Percentiles rank a stretch among this genome's conserved stretches.
phyloP scores from a whole-genome alignment of 2,888 invertebrate genomes.

The Hybos culiciformis region DNA sequence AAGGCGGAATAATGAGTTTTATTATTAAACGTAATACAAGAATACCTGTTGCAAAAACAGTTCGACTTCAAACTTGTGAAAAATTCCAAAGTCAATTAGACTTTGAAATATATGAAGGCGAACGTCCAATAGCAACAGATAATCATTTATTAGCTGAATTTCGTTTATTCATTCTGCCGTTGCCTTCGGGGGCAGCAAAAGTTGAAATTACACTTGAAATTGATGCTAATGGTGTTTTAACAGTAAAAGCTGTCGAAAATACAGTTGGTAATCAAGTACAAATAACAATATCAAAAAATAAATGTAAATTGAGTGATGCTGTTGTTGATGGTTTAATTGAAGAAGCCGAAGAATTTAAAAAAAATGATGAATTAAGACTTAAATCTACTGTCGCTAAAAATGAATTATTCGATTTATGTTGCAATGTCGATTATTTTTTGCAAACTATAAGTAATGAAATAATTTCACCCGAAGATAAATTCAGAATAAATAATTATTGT shows the following conservation, averaged over 20 bases:
- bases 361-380: constrained; percentile 61
- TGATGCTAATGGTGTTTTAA: constrained; percentile 88
- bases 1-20: constrained; percentile 67
- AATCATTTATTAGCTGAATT: constrained; percentile 92
- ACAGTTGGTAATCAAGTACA: constrained; percentile 52
- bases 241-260: constrained; percentile 61
- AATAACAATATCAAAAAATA: constrained; percentile 70
- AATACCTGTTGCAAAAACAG: constrained; percentile 57
- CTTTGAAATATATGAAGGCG: constrained; percentile 61
- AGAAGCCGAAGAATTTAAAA: constrained; percentile 56
- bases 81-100: constrained; percentile 68
- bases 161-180: constrained; percentile 86
- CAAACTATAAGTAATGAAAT: no score
- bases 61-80: constrained; percentile 64
- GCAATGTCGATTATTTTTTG: no score
- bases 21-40: constrained; percentile 56
- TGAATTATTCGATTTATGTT: no score
- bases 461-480: no score
- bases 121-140: constrained; percentile 81
- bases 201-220: constrained; percentile 68
- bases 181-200: constrained; percentile 71
- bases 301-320: constrained; percentile 61
- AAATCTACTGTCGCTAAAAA: no score
- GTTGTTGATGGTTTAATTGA: constrained; percentile 65
- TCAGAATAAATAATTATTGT: no score